These are phyloP conservation scores for Scaptomyza flava DNA, from an alignment of 2,888 invertebrate genomes.

Conservation along the genomic window DNA sequence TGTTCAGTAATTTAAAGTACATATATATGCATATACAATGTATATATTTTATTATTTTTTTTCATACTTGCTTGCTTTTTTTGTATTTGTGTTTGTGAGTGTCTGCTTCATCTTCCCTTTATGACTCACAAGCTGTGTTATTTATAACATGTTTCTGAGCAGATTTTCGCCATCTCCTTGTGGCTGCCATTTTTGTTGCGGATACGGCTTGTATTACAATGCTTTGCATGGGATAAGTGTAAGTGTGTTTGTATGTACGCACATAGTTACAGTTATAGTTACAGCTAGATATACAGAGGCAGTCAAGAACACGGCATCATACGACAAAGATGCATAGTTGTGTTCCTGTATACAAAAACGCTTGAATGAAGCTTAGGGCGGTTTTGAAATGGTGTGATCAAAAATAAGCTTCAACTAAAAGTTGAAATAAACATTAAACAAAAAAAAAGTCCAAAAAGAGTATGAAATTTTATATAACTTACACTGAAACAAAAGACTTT, in stretches of 20 bases:
- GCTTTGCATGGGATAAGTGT: slow-evolving; percentile 1
- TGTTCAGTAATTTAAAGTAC: not conserved
- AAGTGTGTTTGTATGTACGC: not conserved
- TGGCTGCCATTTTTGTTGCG: slow-evolving; percentile 6
- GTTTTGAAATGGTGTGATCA: not conserved
- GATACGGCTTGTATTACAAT: slow-evolving; percentile 21
- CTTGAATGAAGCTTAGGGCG: not conserved
- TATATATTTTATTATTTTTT: slow-evolving; percentile 2
- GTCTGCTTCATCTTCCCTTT: slow-evolving; percentile 27
- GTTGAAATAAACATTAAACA: not conserved
- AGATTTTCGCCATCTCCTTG: slow-evolving; percentile 31
- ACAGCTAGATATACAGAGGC: not conserved
- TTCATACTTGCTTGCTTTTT: not conserved
- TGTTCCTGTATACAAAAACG: not conserved
- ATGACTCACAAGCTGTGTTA: slow-evolving; percentile 59
- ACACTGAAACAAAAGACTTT: not conserved
- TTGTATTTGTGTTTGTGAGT: not conserved
- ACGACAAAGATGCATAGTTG: not conserved
- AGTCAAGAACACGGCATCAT: slow-evolving; percentile 4
- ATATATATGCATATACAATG: not conserved
- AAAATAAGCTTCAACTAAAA: no score
- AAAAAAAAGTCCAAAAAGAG: not conserved
- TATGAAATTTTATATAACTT: not conserved
- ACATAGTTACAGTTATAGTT: slow-evolving; percentile 5
- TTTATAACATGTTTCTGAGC: slow-evolving; percentile 59